Base-by-base conservation (phyloP, 2,797 vertebrate species). In the Acanthis flammea region DNA sequence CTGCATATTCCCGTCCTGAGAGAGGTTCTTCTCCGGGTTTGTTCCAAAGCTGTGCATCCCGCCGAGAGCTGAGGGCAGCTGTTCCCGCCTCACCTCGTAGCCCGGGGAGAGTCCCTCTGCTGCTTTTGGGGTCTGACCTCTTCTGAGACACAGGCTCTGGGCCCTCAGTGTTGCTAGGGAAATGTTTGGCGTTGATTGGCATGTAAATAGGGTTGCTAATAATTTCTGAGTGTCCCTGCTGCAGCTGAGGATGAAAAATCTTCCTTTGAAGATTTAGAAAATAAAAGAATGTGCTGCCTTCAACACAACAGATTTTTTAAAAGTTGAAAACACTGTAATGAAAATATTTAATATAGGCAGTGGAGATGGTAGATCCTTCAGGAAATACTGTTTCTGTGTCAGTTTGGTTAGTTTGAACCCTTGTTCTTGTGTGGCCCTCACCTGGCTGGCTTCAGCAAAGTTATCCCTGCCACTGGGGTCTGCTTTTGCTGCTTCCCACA, bases 371-470 rank as follows among this genome's bases (percentile, higher is more conserved):
- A 67, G 37, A 86, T 30, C 24, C 48, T 93, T 78, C 62, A 28
- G 41, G 27, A 37, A 81, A 51, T 28, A 51, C 33, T 57, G 21
- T 25, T 87, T 90, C 58, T 81, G 2, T n/a, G 51, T 30, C 25
- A 65, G 11, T 54, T 72, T 71, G 42, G 31, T 58, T 35, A 42
- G 41, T 42, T 42, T 65, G 53, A 79, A 67, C 24, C 14, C n/a
- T 74, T 51, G 55, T 27, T 33, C 31, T 60, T 71, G 24, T 0
- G 0, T 8, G 8, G 25, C 47, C 21, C 0, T 0, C 1, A 0
- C 45, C 27, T 7, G 4, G 3, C 30, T 19, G 28, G 45, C 57
- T 61, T 86, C 3, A 2, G 24, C 77, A 58, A 30, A 57, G 41
- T 37, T 70, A 9, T 78, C 25, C 12, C 25, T 1, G 1, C 24